Evolutionary conservation across 2,888 invertebrate species (phyloP), one percentile per base, ranked within the genome.

Genomic region (Myopa testacea): DNA sequence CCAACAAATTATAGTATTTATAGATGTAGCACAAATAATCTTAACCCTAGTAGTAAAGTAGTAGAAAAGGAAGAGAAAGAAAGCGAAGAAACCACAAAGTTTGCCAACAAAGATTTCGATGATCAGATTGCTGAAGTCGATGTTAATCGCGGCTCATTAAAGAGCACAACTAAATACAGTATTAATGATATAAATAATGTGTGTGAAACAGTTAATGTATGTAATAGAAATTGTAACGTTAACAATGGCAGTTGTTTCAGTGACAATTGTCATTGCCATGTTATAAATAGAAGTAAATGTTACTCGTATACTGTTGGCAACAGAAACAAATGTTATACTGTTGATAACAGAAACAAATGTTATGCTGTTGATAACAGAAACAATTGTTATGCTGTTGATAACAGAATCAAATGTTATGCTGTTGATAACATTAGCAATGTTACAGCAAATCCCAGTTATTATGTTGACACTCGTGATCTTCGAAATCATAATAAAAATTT

Each of bases 1-100:
- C 26, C 26, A 26, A 26, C 82, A 84, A 81, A 84, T 81, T 82
- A 83, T 82, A 83, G 82, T 82, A 85, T 85, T 79, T 85, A 84
- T 82, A 83, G 84, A 82, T 83, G 83, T 78, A 82, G 83, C 83
- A 83, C 84, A 84, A 84, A 86, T 84, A 87, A 84, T 84, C 82
- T 84, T 81, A 85, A 84, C 80, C 52, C 58, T 14, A 75, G 62
- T 26, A 38, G 52, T 3, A 58, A 65, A 67, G 45, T n/a, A 16
- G 45, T 73, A 14, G 65, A 65, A 65, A 40, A 14, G 40, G n/a
- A 14, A 45, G 62, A 26, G 8, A 10, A 65, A 4, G 62, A 12
- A 26, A 26, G 5, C 10, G 19, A n/a, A 7, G 34, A 45, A 62
- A 19, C 62, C 8, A 26, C 62, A n/a, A 37, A 38, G 34, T 55